phyloP scores from a whole-genome alignment of 2,113 vertebrate genomes.

The Cranoglanis bouderius region DNA sequence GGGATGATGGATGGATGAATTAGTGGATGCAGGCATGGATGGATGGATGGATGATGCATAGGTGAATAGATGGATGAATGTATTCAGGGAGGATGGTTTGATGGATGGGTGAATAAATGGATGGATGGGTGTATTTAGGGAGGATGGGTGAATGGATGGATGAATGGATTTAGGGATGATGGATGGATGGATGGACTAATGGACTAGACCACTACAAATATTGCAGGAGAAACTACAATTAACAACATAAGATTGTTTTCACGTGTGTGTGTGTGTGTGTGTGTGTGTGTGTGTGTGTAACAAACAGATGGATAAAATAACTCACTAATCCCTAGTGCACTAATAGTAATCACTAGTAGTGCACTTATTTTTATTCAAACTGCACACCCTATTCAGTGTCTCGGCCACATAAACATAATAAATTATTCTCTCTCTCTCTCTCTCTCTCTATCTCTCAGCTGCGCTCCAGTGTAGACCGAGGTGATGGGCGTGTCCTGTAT shows the following conservation, averaged over 20 bases:
- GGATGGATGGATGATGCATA: background rate
- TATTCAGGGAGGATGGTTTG: background rate
- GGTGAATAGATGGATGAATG: background rate
- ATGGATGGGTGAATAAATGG: background rate
- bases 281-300: background rate
- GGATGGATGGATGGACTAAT: background rate
- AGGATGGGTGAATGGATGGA: background rate
- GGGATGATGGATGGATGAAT: background rate
- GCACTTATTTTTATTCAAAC: background rate
- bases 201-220: background rate
- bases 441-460: constrained; percentile 68
- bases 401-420: background rate
- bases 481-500: constrained; percentile 84
- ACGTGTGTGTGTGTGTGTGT: background rate
- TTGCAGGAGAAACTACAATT: background rate
- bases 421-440: background rate
- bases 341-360: background rate
- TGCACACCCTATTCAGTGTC: background rate
- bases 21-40: background rate
- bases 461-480: constrained; percentile 86
- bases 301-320: background rate
- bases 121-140: background rate
- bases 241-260: background rate
- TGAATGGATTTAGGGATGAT: background rate
- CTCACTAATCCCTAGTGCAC: too few relatives aligned